Evolutionary conservation across 2,113 vertebrate species (phyloP), one percentile per base, ranked within the genome.

Genomic region (Corapipo altera): DNA sequence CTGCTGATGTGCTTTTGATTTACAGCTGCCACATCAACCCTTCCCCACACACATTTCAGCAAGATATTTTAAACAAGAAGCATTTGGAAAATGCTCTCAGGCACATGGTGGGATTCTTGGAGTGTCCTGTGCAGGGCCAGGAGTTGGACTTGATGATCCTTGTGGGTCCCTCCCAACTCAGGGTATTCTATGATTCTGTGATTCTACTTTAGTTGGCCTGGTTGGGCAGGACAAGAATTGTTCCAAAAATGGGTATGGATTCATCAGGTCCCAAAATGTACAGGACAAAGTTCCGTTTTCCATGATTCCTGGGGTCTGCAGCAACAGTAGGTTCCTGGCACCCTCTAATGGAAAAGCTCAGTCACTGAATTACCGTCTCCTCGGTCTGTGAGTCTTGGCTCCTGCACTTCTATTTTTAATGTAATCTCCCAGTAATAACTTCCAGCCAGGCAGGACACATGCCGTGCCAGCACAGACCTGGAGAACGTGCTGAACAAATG

Each of bases 271-370:
- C 28, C 52, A 16, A 52, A 82, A 85, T 0, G n/a, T 8, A 6
- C 14, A 9, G 58, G 46, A 8, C 43, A 8, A 61, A 89, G 51
- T n/a, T 20, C 66, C 7, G 33, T 84, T 92, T 75, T 83, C 79
- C 71, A 32, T 24, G 9, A 54, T 65, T 65, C 37, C 88, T 13
- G 41, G 74, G 74, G 79, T 88, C 80, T 83, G 86, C 18, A 82
- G 85, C 94, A 92, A 96, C 91, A 74, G 86, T 19, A 82, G 79
- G 87, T 73, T 84, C 94, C 89, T 92, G 95, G 97, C 96, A 97
- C 96, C 97, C 96, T 97, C 96, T 92, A 91, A 94, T 96, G 97
- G 97, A 95, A 92, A 92, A 94, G 62, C 43, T 39, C 82, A 39
- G 95, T 74, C 94, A 97, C 32, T 96, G 93, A 95, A 87, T 46